A percentile compares a stretch with the other conserved stretches of the same genome.
These are phyloP conservation scores for Lepus oiostolus DNA, from an alignment of 2,797 vertebrate genomes.

Conservation along the genomic window DNA sequence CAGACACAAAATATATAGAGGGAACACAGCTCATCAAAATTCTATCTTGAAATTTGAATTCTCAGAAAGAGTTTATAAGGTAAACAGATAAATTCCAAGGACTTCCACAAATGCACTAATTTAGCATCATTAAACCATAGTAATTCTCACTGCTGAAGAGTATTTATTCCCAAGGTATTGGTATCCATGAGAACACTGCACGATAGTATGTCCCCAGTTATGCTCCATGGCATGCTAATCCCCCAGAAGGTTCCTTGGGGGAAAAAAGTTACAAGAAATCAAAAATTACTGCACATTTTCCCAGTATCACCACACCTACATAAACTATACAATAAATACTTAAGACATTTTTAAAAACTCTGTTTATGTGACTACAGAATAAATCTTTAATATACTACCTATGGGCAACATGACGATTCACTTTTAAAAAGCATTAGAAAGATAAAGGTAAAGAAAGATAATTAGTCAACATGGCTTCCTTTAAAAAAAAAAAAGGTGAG, in stretches of 20 bases:
- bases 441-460: neutral
- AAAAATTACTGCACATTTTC: neutral
- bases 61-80: slow-evolving; percentile 3
- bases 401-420: neutral
- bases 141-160: slow-evolving; percentile 3
- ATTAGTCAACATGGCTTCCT: neutral
- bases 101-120: neutral
- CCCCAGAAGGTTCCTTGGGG: neutral
- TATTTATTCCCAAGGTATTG: slow-evolving; percentile 27
- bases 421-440: neutral
- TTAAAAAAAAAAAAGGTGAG: neutral
- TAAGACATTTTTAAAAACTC: neutral
- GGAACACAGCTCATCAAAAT: neutral
- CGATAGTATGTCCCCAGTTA: slow-evolving; percentile 5
- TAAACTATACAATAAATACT: neutral
- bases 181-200: neutral
- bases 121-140: neutral
- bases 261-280: neutral
- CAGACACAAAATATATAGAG: neutral
- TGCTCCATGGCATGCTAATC: neutral
- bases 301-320: neutral
- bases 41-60: slow-evolving; percentile 54
- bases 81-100: neutral
- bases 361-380: neutral
- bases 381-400: slow-evolving; percentile 12